Evolutionary conservation across 2,113 vertebrate species (phyloP).

Genomic region (Poecile atricapillus): DNA sequence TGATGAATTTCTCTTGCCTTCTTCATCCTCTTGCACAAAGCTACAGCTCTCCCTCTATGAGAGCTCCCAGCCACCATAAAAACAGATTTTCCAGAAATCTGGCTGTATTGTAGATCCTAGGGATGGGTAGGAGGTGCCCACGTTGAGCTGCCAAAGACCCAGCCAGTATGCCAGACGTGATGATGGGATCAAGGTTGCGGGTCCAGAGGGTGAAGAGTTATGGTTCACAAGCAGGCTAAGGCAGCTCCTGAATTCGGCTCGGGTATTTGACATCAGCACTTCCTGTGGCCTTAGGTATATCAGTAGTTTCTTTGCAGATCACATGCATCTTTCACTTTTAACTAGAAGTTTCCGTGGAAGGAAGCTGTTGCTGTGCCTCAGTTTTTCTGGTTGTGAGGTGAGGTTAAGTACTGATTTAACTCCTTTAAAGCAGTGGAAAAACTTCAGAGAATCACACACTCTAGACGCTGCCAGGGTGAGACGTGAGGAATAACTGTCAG

Average conservation of each 20-base stretch:
- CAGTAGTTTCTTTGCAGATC: slow-evolving; percentile 18
- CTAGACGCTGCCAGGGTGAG: background rate
- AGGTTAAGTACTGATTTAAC: background rate
- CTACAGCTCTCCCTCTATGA: background rate
- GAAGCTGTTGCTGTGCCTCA: background rate
- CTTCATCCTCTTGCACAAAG: background rate
- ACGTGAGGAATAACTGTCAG: background rate
- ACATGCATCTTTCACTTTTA: background rate
- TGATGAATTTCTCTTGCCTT: background rate
- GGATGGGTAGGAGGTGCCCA: background rate
- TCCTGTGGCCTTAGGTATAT: background rate
- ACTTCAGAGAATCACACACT: background rate
- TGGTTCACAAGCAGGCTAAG: background rate
- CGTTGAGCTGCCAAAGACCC: background rate
- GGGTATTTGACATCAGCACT: background rate
- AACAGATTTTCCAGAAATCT: background rate
- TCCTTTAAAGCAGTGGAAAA: background rate
- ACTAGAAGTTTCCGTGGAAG: slow-evolving; percentile 37
- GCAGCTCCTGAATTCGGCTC: background rate
- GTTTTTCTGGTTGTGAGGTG: background rate
- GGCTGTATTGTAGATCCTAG: background rate
- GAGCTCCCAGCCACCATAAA: background rate
- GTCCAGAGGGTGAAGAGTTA: background rate
- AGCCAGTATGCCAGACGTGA: background rate
- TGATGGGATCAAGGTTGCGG: background rate